These are phyloP conservation scores for Epinephelus coioides DNA, from an alignment of 2,797 vertebrate species.

Conservation along the genomic window DNA sequence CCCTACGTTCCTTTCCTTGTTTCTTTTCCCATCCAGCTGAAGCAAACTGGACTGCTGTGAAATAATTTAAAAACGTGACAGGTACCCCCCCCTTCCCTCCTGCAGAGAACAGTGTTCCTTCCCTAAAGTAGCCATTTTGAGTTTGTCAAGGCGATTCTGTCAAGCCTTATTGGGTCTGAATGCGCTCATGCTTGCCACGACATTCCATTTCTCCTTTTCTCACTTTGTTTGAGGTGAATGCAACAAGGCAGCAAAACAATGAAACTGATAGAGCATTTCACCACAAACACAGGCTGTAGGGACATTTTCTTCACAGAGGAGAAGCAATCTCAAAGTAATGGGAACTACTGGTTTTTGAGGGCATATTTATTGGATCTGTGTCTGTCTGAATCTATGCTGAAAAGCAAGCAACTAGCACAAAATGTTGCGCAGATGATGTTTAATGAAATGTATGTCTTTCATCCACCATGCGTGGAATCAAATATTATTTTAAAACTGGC, in stretches of 20 bases:
- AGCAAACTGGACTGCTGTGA: conserved; percentile 40
- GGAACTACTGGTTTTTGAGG: conserved; percentile 42
- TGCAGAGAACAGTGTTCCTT: conserved; percentile 28
- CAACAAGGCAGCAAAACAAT: conserved; percentile 76
- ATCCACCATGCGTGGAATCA: background rate
- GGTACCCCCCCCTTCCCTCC: background rate
- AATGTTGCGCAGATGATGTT: conserved; percentile 13
- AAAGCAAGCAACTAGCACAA: conserved; percentile 1
- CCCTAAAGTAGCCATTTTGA: conserved; percentile 59
- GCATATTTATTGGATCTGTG: conserved; percentile 55
- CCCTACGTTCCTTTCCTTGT: background rate
- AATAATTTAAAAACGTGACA: conserved; percentile 65
- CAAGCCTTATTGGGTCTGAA: conserved; percentile 60
- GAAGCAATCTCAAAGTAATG: conserved; percentile 56
- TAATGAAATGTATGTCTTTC: conserved; percentile 18
- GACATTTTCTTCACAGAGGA: conserved; percentile 55
- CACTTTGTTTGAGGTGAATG: conserved; percentile 73
- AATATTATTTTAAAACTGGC: conserved; percentile 13
- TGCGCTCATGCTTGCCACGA: conserved; percentile 41
- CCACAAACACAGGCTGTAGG: conserved; percentile 52
- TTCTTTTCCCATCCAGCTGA: conserved; percentile 22
- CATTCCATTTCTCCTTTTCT: conserved; percentile 58
- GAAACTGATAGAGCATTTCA: conserved; percentile 68
- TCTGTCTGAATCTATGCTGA: conserved; percentile 33
- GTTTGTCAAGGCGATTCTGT: conserved; percentile 60